A percentile compares a stretch with the other conserved stretches of the same genome.
Conservation (phyloP, 2,797 vertebrate species). For the Telmatherina bonti region DNA sequence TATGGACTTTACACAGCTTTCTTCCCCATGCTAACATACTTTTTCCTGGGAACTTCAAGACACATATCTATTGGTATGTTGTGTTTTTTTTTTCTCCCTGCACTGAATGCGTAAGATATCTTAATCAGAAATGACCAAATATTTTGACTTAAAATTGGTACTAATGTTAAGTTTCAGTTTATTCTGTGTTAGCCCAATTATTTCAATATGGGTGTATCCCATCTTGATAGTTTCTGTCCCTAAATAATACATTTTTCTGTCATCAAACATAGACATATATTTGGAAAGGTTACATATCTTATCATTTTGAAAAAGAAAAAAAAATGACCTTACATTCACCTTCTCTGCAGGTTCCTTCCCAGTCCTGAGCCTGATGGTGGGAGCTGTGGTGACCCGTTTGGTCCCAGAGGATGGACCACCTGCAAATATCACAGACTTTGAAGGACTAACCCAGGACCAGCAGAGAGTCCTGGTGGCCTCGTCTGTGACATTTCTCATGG, state of each 20-base stretch:
- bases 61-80: slow-evolving; percentile 93
- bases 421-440: slow-evolving; percentile 73
- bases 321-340: not conserved
- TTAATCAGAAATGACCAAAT: no score
- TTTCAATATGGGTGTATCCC: no score
- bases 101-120: not conserved
- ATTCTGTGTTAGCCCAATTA: not conserved
- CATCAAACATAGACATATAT: not conserved
- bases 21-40: slow-evolving; percentile 89
- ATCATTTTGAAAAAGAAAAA: slow-evolving; percentile 10
- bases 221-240: no score
- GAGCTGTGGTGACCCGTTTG: slow-evolving; percentile 83
- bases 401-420: slow-evolving; percentile 57
- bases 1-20: slow-evolving; percentile 93
- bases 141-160: no score
- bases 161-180: not conserved
- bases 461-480: slow-evolving; percentile 87
- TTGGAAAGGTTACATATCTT: not conserved
- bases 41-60: slow-evolving; percentile 93
- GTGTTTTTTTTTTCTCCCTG: not conserved
- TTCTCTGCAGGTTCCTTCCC: slow-evolving; percentile 88
- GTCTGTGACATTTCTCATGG: slow-evolving; percentile 89
- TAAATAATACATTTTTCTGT: not conserved
- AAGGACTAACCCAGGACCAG: slow-evolving; percentile 68
- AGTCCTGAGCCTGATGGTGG: slow-evolving; percentile 92